Evolutionary conservation across 2,113 vertebrate genomes (phyloP), one percentile per base, ranked within the genome.

Genomic region (Entosphenus tridentatus): DNA sequence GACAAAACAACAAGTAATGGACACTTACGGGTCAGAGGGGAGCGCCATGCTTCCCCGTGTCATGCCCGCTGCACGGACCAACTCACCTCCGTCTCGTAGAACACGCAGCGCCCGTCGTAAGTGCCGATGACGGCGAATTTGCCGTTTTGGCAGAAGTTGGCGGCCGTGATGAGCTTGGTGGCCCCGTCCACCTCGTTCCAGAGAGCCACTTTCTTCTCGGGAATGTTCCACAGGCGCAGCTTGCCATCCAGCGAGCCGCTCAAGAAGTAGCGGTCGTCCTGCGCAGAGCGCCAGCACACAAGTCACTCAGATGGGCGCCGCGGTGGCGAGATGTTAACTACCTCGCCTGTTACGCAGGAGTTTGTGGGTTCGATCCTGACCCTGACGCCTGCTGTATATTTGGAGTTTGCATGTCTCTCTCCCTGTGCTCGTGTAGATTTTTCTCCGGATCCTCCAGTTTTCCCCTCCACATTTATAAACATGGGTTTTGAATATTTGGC

Each of bases 101-200:
- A 98, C 76, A 98, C 96, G 78, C 93, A 97, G 57, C 93, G 82
- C 16, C 93, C 93, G 56, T 98, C 93, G 0, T 98, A 98, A 4
- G 93, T 98, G 68, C 93, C 93, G 56, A 98, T 97, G 68, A 97
- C 93, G 0, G 93, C 93, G 0, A 95, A 96, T 78, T 96, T 96
- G 72, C 93, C 93, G 55, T 98, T 97, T 76, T 98, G 93, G 77
- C 93, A 98, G 81, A 98, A 98, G 78, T 98, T 98, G 39, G 93
- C 93, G 21, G 93, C 93, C n/a, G 93, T 97, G 73, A 97, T 97
- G 75, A 98, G 80, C 68, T 93, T 90, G 2, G 93, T 98, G 75
- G 93, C 88, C 14, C 92, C 93, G 16, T 98, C 92, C 70, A 97
- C 91, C 80, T 98, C 93, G 68, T 98, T 98, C 92, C 92, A 97